Evolutionary conservation across 2,113 vertebrate genomes (phyloP).

Genomic region (Burhinus bistriatus): DNA sequence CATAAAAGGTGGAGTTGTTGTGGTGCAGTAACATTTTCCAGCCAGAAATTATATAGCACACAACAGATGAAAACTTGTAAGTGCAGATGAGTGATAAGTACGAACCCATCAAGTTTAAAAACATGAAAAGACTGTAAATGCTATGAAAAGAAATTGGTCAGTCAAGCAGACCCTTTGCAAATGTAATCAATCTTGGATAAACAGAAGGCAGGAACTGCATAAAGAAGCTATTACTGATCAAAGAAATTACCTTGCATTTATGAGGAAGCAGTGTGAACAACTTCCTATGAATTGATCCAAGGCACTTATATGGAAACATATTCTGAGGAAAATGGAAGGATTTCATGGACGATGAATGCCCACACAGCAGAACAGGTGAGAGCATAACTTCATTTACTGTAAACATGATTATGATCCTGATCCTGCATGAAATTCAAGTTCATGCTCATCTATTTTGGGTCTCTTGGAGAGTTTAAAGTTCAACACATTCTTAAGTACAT

Average conservation of each 20-base stretch:
- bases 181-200: background rate
- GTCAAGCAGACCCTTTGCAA: background rate
- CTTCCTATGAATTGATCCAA: background rate
- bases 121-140: background rate
- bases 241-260: slow-evolving; percentile 22
- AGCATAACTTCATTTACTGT: slow-evolving; percentile 2
- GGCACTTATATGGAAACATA: background rate
- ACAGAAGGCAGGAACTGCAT: background rate
- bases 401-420: background rate
- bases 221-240: background rate
- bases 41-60: background rate
- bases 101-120: background rate
- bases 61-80: background rate
- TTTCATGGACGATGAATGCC: background rate
- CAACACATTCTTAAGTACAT: background rate
- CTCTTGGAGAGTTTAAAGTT: background rate
- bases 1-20: background rate
- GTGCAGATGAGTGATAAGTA: background rate
- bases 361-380: background rate
- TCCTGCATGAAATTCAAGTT: slow-evolving; percentile 20
- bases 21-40: background rate
- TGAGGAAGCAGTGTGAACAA: background rate
- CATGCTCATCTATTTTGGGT: background rate
- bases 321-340: background rate
- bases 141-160: background rate